Evolutionary conservation across 2,888 invertebrate genomes (phyloP).

Genomic region (Aphodius granarius): DNA sequence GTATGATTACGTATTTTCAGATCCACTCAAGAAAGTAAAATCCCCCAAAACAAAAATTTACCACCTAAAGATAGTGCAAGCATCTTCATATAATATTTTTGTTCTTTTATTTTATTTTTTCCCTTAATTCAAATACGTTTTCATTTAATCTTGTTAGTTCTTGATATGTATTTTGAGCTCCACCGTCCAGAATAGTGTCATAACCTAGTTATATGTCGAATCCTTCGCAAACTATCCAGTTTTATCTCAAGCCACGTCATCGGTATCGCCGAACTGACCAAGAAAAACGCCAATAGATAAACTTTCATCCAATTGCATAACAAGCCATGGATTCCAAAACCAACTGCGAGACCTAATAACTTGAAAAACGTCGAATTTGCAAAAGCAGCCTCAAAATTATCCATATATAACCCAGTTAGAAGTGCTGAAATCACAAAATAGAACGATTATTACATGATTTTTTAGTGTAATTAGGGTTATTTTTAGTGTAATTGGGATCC

Average conservation of each 20-base stretch:
- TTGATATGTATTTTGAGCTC: neutral
- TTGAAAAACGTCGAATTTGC: constrained; percentile 59
- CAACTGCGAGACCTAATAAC: constrained; percentile 63
- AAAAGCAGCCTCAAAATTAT: constrained; percentile 57
- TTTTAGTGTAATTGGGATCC: constrained; percentile 28
- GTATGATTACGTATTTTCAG: neutral
- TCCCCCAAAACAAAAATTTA: neutral
- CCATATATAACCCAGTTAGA: constrained; percentile 50
- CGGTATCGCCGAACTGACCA: constrained; percentile 58
- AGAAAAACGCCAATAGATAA: constrained; percentile 54
- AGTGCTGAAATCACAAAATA: constrained; percentile 45
- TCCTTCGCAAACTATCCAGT: constrained; percentile 49
- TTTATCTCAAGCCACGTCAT: constrained; percentile 59
- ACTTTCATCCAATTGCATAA: constrained; percentile 60
- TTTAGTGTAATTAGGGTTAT: neutral
- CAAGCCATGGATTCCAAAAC: constrained; percentile 65
- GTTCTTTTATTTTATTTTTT: neutral
- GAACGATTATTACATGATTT: neutral
- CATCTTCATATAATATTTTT: neutral
- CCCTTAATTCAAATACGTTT: neutral
- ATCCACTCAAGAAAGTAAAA: too few relatives aligned
- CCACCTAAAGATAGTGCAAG: neutral
- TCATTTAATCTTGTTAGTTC: neutral
- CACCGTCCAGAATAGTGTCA: constrained; percentile 31
- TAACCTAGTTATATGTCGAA: constrained; percentile 49